Conservation (phyloP, 2,888 invertebrate genomes). For the Pseudoips prasinana region DNA sequence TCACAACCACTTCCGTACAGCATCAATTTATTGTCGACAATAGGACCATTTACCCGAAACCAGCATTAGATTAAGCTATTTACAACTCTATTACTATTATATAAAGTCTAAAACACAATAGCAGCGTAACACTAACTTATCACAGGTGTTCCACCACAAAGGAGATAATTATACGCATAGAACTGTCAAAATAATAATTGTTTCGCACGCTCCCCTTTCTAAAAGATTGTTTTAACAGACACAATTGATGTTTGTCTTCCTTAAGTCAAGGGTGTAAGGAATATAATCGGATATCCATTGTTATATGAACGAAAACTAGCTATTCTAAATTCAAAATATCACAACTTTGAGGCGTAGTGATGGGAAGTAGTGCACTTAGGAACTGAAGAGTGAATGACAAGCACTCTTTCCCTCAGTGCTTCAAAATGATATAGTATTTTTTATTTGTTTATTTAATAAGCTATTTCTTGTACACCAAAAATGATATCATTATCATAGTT, state of each 20-base stretch:
- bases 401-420: too few species aligned
- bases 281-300: conserved; percentile 12
- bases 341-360: conserved; percentile 26
- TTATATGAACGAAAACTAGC: conserved; percentile 3
- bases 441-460: too few species aligned
- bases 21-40: conserved; percentile 13
- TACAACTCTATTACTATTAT: rapidly evolving
- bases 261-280: conserved; percentile 14
- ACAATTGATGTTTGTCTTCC: conserved; percentile 1
- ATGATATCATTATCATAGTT: too few species aligned
- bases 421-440: too few species aligned
- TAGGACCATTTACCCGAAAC: conserved; percentile 10
- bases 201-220: conserved; percentile 60
- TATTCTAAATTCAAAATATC: conserved; percentile 34
- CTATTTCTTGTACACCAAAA: too few species aligned
- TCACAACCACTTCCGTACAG: conserved; percentile 29
- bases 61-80: conserved; percentile 1
- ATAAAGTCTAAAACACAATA: conserved; percentile 8
- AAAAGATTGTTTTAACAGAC: conserved; percentile 18
- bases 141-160: conserved; percentile 31
- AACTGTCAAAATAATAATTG: conserved; percentile 57
- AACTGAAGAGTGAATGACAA: too few species aligned
- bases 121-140: conserved; percentile 14
- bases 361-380: conserved; percentile 26
- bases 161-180: conserved; percentile 42